Base-by-base conservation (phyloP, 2,113 vertebrate species). In the Camelus bactrianus region DNA sequence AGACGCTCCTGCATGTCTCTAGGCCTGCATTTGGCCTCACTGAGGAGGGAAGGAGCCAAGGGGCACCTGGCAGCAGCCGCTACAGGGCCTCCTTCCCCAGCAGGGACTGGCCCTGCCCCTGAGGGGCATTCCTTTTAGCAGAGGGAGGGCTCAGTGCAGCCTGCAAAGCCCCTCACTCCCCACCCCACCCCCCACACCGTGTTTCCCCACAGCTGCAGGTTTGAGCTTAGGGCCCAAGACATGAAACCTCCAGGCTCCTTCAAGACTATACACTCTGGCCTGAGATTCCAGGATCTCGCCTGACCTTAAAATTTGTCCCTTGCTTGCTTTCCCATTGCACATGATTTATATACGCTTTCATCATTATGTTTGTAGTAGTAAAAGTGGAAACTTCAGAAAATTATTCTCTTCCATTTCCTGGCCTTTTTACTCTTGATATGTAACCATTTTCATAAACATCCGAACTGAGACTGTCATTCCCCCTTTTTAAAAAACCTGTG, bases 241-340 rank as follows among this genome's bases (percentile, higher is more conserved):
- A 12, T 24, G 64, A 54, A 32, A 24, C 28, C 2, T 20, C 12
- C 38, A 32, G 70, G 16, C n/a, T 72, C 80, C 52, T 77, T 87
- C 46, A 56, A 52, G 22, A 38, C 35, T 73, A 19, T 22, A 24
- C 19, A 28, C 17, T 17, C 65, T 76, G 35, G 26, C 35, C 76
- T 58, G 64, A 35, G 67, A 56, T 48, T 94, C 91, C 28, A 94
- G 65, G 50, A 62, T 58, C 76, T 86, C 32, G 8, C 58, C 50
- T 89, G 26, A 56, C 72, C 64, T 91, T 94, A 93, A 85, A n/a
- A n/a, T 24, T 0, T 67, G 54, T 0, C 4, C 65, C 62, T 92
- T 93, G 90, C 96, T 98, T 96, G 69, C 91, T 94, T 97, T 42
- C 28, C 4, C 89, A 50, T 90, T 76, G 35, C 77, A 95, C 19